phyloP scores from a whole-genome alignment of 2,888 invertebrate genomes.

The Eristalis arbustorum region DNA sequence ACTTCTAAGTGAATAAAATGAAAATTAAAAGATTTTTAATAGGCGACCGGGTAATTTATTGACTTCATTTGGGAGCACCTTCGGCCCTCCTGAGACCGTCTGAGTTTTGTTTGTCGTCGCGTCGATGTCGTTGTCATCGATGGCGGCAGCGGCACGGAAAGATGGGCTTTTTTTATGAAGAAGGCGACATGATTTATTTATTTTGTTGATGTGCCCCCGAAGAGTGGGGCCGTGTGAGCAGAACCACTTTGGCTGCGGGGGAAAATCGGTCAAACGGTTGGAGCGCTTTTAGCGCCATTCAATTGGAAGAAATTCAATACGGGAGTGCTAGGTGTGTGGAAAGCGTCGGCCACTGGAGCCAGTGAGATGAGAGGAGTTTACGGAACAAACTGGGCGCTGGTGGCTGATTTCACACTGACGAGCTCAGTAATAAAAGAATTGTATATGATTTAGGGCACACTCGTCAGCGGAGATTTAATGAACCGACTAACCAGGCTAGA shows the following conservation, averaged over 20 bases:
- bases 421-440: too few relatives aligned
- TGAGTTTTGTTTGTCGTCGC: background rate
- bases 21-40: slow-evolving; percentile 42
- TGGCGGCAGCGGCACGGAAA: background rate
- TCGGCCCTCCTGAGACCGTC: background rate
- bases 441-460: too few relatives aligned
- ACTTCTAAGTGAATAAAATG: slow-evolving; percentile 45
- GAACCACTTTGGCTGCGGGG: background rate
- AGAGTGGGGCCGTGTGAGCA: background rate
- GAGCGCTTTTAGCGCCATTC: background rate
- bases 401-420: background rate
- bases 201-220: background rate
- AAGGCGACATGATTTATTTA: background rate
- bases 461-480: too few relatives aligned
- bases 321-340: background rate
- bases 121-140: background rate
- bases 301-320: background rate
- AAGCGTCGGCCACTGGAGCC: background rate
- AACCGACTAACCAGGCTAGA: too few relatives aligned
- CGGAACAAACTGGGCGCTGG: too few relatives aligned
- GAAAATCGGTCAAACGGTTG: background rate
- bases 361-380: background rate
- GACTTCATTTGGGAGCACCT: slow-evolving; percentile 20
- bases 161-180: background rate
- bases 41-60: slow-evolving; percentile 35